Percentiles rank a stretch among this genome's conserved stretches.
phyloP scores from a whole-genome alignment of 2,888 invertebrate genomes.

The Melinopterus prodromus region DNA sequence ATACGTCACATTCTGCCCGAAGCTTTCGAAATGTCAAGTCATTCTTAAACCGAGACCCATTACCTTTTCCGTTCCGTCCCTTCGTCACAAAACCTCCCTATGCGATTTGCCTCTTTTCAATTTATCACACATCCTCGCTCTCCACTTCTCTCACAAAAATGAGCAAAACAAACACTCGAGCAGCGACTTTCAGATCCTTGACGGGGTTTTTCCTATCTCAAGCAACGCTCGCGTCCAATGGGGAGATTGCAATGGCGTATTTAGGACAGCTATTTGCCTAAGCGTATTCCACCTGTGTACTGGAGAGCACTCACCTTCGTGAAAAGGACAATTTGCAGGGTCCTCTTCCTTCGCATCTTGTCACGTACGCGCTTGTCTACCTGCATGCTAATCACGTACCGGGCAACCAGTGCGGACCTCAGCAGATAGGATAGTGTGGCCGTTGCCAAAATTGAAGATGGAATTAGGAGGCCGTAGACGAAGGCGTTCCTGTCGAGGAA shows the following conservation, averaged over 20 bases:
- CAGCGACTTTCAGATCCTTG: not conserved
- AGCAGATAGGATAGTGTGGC: conserved; percentile 62
- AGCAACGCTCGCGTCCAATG: too few relatives aligned
- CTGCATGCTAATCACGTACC: conserved; percentile 68
- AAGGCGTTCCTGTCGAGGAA: conserved; percentile 64
- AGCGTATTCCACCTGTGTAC: too few relatives aligned
- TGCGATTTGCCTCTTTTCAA: not conserved
- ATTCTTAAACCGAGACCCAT: not conserved
- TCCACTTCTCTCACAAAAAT: not conserved
- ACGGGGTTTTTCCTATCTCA: not conserved
- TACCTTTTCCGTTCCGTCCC: not conserved
- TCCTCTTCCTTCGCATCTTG: conserved; percentile 67
- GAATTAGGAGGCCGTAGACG: conserved; percentile 64
- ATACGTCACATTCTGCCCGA: not conserved
- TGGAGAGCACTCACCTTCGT: conserved; percentile 62
- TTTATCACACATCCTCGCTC: not conserved
- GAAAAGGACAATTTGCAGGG: conserved; percentile 68
- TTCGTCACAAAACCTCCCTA: not conserved
- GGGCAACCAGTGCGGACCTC: conserved; percentile 66
- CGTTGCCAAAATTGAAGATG: conserved; percentile 59
- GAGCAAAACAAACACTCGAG: not conserved
- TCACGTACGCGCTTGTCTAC: conserved; percentile 66
- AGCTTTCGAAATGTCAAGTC: not conserved
- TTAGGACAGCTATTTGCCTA: too few relatives aligned
- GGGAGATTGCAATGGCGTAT: too few relatives aligned